phyloP scores from a whole-genome alignment of 2,113 vertebrate species.

The Vireo altiloquus region DNA sequence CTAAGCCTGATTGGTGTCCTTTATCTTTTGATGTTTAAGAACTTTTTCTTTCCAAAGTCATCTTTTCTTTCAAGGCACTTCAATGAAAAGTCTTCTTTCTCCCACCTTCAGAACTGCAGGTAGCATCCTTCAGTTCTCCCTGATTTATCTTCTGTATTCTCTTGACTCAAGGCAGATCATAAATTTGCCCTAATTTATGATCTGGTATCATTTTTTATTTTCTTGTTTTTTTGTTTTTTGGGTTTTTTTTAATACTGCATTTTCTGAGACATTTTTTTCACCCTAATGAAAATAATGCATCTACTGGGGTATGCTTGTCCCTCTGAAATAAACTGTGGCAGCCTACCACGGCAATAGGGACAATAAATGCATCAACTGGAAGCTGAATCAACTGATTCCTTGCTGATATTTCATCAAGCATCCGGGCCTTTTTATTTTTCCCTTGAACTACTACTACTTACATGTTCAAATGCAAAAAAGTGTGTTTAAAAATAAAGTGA shows the following conservation, averaged over 20 bases:
- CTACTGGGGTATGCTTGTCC: background rate
- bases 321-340: background rate
- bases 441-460: background rate
- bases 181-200: background rate
- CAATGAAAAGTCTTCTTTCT: background rate
- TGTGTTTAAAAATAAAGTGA: constrained; percentile 48
- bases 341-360: background rate
- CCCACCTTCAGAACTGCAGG: background rate
- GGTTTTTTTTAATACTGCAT: background rate
- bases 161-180: background rate
- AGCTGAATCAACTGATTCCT: background rate
- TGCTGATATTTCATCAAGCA: background rate
- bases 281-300: background rate
- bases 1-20: background rate
- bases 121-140: background rate
- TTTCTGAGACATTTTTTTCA: background rate
- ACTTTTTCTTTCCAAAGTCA: background rate
- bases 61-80: constrained; percentile 1
- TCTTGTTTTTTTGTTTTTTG: background rate
- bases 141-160: background rate
- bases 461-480: constrained; percentile 8
- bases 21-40: constrained; percentile 15
- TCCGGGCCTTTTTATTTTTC: background rate
- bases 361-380: background rate
- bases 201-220: background rate